Evolutionary conservation across 2,888 invertebrate species (phyloP), one percentile per base, ranked within the genome.

Genomic region (Drosophila percnosoma): DNA sequence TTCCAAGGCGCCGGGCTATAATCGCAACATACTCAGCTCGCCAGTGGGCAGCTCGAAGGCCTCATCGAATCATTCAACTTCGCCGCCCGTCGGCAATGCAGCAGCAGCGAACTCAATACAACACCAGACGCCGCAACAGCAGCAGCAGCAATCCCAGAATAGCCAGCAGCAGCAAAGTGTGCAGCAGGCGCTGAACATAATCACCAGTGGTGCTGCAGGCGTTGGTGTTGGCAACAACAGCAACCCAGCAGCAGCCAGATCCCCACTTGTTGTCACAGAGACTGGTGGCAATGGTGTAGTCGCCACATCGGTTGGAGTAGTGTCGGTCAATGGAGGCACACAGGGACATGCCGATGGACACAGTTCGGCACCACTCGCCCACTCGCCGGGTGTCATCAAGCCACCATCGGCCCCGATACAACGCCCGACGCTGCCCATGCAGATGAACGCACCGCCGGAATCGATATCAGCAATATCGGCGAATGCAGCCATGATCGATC

Each of bases 1-100:
- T 6, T 96, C 97, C 53, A 98, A 98, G 93, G 98, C 98, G 69
- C 98, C 98, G 0, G 98, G 98, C 1, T 98, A 98, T 93, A 93
- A 93, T 83, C 95, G 98, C 89, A 96, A 95, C 58, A 94, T 96
- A 51, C 95, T 96, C 75, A 96, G 96, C 92, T 97, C 97, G 10
- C 97, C 97, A 0, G 96, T 96, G 4, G 95, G 95, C 45, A 95
- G 95, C 45, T 95, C 95, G 1, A 95, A 95, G 49, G 95, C 95
- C 79, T 93, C 95, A 1, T 94, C 94, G 80, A 89, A 87, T 73
- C 94, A 93, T 68, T 94, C 93, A 60, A 94, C 94, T 21, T 94
- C 94, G 24, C 94, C 94, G 49, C 94, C 94, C 2, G 91, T 92
- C 33, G 89, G 87, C 38, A 90, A 87, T 59, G 72, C 68, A 66